Evolutionary conservation across 2,797 vertebrate genomes (phyloP).

Genomic region (Rhynchonycteris naso): DNA sequence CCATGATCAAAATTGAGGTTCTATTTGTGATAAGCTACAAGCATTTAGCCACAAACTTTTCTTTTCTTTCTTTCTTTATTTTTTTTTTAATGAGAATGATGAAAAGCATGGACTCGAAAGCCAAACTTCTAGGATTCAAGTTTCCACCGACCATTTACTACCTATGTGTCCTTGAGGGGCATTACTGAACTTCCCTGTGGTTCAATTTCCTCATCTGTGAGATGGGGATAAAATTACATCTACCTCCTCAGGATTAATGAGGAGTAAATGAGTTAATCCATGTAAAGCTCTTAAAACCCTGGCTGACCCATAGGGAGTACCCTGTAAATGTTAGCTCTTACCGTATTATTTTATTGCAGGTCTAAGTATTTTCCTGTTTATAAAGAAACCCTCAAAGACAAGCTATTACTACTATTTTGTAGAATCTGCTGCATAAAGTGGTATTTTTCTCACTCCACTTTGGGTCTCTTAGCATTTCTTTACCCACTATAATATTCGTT

Average conservation of each 20-base stretch:
- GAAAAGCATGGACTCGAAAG: not conserved
- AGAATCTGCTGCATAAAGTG: not conserved
- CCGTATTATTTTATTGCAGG: slow-evolving; percentile 18
- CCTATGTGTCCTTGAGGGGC: not conserved
- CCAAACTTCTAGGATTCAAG: not conserved
- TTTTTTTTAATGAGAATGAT: not conserved
- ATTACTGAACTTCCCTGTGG: not conserved
- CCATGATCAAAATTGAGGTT: not conserved
- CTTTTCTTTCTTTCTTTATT: not conserved
- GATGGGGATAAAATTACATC: slow-evolving; percentile 34
- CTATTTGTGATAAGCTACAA: not conserved
- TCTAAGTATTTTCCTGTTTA: not conserved
- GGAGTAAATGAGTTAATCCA: slow-evolving; percentile 59
- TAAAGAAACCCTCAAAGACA: slow-evolving; percentile 17
- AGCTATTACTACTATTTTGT: not conserved
- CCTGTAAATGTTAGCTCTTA: slow-evolving; percentile 25
- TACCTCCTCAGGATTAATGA: slow-evolving; percentile 50
- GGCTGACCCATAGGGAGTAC: not conserved
- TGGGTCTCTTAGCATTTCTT: not conserved
- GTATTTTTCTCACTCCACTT: not conserved
- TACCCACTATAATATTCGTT: not conserved
- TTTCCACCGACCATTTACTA: not conserved
- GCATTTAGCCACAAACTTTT: not conserved
- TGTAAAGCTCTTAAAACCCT: slow-evolving; percentile 47
- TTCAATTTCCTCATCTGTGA: slow-evolving; percentile 44